Percentiles rank a stretch among this genome's conserved stretches.
Evolutionary conservation across 2,113 vertebrate species (phyloP).

Genomic region (Marmota monax): DNA sequence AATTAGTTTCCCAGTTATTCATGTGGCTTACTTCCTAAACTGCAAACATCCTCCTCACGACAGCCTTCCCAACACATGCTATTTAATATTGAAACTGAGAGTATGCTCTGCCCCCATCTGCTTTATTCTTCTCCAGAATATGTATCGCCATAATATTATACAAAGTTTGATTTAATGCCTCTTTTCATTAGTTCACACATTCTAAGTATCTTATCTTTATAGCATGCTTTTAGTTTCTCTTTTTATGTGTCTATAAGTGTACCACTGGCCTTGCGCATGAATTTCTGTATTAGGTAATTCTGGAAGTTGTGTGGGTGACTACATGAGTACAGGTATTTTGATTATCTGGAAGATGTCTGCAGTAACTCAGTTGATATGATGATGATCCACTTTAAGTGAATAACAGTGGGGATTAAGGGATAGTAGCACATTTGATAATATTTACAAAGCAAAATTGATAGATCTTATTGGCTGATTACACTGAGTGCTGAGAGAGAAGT

Average conservation of each 20-base stretch:
- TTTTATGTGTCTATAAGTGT: background rate
- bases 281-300: background rate
- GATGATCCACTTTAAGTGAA: background rate
- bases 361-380: background rate
- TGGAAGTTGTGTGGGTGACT: background rate
- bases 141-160: background rate
- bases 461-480: background rate
- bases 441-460: background rate
- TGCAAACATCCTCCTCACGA: background rate
- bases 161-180: background rate
- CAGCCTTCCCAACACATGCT: background rate
- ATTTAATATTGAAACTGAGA: background rate
- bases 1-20: background rate
- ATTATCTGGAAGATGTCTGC: background rate
- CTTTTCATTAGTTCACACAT: background rate
- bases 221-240: slow-evolving; percentile 2
- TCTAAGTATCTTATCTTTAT: background rate
- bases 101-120: background rate
- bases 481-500: background rate
- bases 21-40: background rate
- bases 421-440: background rate
- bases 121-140: background rate
- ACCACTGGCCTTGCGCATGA: background rate
- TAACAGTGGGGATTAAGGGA: background rate
- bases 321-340: background rate